Evolutionary conservation across 92 coral and sea anemone species (phyloP).

Genomic region (Siderastrea siderea): DNA sequence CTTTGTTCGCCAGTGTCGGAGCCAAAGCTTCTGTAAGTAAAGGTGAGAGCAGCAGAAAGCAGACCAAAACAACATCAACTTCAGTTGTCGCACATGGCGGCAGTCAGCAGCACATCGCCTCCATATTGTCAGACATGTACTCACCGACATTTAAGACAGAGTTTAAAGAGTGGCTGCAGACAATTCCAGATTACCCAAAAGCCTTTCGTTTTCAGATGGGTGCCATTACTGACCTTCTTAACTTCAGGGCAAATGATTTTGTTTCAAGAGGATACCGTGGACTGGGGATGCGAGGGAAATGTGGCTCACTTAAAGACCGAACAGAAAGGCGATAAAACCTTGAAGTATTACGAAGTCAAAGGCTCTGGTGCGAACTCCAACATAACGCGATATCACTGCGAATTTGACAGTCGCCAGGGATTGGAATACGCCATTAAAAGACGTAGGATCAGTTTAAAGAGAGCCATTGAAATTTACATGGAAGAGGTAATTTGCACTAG

Average conservation of each 20-base stretch:
- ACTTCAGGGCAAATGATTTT: conserved; percentile 49
- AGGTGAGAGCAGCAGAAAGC: conserved; percentile 8
- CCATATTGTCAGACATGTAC: conserved; percentile 39
- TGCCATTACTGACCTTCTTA: conserved; percentile 12
- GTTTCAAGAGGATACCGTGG: conserved; percentile 56
- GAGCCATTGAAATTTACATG: conserved; percentile 37
- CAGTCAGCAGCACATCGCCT: conserved; percentile 37
- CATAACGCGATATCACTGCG: conserved; percentile 5
- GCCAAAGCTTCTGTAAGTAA: conserved; percentile 3
- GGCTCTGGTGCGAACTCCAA: background rate
- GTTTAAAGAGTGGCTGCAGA: conserved; percentile 6
- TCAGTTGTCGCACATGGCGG: conserved; percentile 45
- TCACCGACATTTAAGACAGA: conserved; percentile 31
- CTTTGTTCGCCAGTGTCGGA: conserved; percentile 54
- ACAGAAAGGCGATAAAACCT: conserved; percentile 3
- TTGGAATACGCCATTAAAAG: conserved; percentile 18
- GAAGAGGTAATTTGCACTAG: conserved; percentile 21
- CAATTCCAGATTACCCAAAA: conserved; percentile 61
- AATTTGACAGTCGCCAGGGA: conserved; percentile 26
- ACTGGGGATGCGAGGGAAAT: conserved; percentile 71
- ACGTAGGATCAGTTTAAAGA: conserved; percentile 13
- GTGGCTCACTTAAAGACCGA: conserved; percentile 22
- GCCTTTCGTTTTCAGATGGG: conserved; percentile 56
- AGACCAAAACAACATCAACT: conserved; percentile 32
- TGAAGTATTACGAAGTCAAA: conserved; percentile 9